phyloP scores from a whole-genome alignment of 1,140 invertebrate species.

The Anoplophora glabripennis region DNA sequence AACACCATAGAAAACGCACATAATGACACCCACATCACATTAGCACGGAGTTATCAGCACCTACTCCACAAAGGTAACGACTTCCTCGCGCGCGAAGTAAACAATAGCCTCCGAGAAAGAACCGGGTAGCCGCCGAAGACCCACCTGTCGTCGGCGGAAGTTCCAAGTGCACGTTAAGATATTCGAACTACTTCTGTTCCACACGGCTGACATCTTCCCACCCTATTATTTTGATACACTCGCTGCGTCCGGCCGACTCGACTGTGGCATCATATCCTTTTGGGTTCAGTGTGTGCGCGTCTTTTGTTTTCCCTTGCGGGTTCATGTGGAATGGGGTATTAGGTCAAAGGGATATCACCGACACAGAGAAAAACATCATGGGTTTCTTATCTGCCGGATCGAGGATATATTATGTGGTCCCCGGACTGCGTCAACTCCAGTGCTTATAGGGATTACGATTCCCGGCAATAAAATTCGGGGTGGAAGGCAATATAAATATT shows the following conservation, averaged over 20 bases:
- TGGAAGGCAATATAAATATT: no score
- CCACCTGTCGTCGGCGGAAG: slow-evolving; percentile 23
- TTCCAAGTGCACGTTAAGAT: slow-evolving; percentile 16
- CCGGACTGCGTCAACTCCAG: no score
- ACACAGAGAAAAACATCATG: no score
- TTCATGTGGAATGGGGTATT: no score
- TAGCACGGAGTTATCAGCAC: background rate
- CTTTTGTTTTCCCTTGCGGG: background rate
- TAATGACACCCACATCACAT: background rate
- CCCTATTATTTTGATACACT: slow-evolving; percentile 18
- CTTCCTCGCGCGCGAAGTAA: background rate
- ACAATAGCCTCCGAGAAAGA: background rate
- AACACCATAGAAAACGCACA: background rate
- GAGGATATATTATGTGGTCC: no score
- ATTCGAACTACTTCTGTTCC: slow-evolving; percentile 22
- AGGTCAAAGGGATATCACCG: no score
- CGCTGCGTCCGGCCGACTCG: background rate
- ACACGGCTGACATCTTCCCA: slow-evolving; percentile 20
- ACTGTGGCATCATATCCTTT: slow-evolving; percentile 2
- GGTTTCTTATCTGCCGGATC: no score
- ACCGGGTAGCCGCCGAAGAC: background rate
- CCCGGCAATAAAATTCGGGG: no score
- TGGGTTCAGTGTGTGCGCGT: slow-evolving; percentile 3
- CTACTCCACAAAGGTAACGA: background rate
- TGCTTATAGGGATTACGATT: no score